These are phyloP conservation scores for Ectemnius lituratus DNA, from an alignment of 2,888 invertebrate species.

Conservation along the genomic window DNA sequence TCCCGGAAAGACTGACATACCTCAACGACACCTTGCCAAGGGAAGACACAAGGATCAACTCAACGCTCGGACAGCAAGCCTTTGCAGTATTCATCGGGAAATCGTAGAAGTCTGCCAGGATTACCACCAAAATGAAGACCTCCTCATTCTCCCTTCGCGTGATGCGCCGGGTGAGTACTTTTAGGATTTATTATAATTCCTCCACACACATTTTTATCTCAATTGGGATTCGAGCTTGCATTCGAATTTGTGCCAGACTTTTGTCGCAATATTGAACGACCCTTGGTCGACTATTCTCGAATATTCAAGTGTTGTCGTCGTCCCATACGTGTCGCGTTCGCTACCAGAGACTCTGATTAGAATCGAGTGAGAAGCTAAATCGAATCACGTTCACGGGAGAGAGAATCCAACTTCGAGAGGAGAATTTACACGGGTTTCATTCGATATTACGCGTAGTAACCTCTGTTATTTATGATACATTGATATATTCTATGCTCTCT, in stretches of 20 bases:
- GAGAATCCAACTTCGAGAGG: not conserved
- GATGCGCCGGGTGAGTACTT: slow-evolving; percentile 86
- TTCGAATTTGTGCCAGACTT: not conserved
- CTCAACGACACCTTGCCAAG: slow-evolving; percentile 5
- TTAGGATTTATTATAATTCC: not conserved
- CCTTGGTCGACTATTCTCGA: too few relatives aligned
- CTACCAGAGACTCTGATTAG: not conserved
- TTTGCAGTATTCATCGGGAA: slow-evolving; percentile 19
- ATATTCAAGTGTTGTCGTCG: too few relatives aligned
- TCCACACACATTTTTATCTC: not conserved
- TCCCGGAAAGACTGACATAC: not conserved
- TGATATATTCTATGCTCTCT: not conserved
- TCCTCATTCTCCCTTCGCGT: slow-evolving; percentile 88
- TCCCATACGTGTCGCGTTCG: not conserved
- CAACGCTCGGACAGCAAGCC: slow-evolving; percentile 7
- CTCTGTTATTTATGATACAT: not conserved
- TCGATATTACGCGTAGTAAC: not conserved
- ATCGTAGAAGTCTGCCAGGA: slow-evolving; percentile 57
- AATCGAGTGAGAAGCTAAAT: not conserved
- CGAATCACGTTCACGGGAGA: not conserved
- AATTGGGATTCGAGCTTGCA: not conserved
- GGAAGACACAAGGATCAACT: not conserved
- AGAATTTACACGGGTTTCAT: not conserved
- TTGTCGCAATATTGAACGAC: not conserved
- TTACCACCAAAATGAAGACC: slow-evolving; percentile 84